These are phyloP conservation scores for Autographa gamma DNA, from an alignment of 2,888 invertebrate genomes.

Conservation along the genomic window DNA sequence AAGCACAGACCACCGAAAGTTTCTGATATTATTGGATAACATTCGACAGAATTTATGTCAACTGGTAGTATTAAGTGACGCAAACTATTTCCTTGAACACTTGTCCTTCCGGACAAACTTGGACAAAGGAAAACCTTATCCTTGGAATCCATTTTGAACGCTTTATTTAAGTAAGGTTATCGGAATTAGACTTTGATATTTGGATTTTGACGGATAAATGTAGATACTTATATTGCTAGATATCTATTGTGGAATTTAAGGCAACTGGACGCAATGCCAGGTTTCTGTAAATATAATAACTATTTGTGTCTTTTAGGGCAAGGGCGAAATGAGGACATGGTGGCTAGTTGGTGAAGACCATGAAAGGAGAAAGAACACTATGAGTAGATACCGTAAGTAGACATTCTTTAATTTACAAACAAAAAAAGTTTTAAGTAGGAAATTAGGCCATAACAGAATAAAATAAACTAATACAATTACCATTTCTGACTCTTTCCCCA, in stretches of 20 bases:
- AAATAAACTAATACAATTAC: too few species aligned
- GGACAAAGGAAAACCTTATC: not conserved
- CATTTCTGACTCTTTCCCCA: constrained; percentile 41
- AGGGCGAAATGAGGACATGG: constrained; percentile 93
- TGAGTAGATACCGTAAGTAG: constrained; percentile 77
- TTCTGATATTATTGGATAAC: not conserved
- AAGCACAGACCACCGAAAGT: too few species aligned
- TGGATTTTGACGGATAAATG: not conserved
- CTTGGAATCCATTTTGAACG: not conserved
- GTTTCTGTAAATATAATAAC: not conserved
- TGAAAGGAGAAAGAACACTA: constrained; percentile 76
- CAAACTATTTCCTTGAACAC: not conserved
- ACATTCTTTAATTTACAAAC: too few species aligned
- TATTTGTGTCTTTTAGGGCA: constrained; percentile 88
- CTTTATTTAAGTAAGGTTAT: not conserved
- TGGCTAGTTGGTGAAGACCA: constrained; percentile 91
- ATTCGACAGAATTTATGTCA: not conserved
- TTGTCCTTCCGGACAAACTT: not conserved
- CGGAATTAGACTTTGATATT: not conserved
- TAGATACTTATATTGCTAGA: too few species aligned
- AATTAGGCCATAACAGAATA: too few species aligned
- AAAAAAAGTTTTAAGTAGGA: too few species aligned
- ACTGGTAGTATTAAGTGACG: not conserved
- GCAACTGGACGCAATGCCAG: too few species aligned
- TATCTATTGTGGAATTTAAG: too few species aligned